Conservation (phyloP, 2,888 invertebrate species). For the Ennomos quercinarius region DNA sequence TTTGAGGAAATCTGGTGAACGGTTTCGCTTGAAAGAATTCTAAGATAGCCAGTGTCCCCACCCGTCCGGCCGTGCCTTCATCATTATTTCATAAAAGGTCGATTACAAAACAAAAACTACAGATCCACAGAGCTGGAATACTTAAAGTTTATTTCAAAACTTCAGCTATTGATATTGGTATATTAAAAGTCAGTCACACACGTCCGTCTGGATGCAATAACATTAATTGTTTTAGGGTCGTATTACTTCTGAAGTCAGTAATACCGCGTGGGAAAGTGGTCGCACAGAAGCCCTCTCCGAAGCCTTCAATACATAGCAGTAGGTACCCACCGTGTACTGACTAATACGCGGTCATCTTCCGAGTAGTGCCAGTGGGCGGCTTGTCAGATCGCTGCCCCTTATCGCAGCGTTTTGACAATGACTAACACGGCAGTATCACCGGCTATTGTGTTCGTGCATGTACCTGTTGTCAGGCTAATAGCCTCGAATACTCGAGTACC, state of each 20-base stretch:
- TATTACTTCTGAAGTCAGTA: conserved; percentile 33
- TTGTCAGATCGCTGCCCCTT: conserved; percentile 2
- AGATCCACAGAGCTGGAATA: too few species aligned
- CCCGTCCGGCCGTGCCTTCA: too few species aligned
- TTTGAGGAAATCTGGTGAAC: too few species aligned
- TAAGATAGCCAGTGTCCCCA: too few species aligned
- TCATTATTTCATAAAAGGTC: too few species aligned
- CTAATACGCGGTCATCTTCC: conserved; percentile 8
- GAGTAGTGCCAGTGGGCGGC: conserved; percentile 7
- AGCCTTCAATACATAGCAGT: background rate
- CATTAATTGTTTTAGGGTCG: background rate
- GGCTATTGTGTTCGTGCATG: conserved; percentile 4
- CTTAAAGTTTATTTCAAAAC: too few species aligned
- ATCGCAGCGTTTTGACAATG: conserved; percentile 9
- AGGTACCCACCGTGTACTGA: background rate
- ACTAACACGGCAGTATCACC: background rate
- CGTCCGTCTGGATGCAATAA: background rate
- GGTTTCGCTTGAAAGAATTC: too few species aligned
- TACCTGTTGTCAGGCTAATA: conserved; percentile 11
- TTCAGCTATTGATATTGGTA: too few species aligned
- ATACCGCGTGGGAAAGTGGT: conserved; percentile 12
- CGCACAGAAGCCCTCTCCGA: conserved; percentile 23
- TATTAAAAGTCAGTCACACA: too few species aligned
- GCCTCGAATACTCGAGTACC: conserved; percentile 4
- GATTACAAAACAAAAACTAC: too few species aligned